Base-by-base conservation (phyloP, 2,797 vertebrate species). In the Acanthurus leucopareius region DNA sequence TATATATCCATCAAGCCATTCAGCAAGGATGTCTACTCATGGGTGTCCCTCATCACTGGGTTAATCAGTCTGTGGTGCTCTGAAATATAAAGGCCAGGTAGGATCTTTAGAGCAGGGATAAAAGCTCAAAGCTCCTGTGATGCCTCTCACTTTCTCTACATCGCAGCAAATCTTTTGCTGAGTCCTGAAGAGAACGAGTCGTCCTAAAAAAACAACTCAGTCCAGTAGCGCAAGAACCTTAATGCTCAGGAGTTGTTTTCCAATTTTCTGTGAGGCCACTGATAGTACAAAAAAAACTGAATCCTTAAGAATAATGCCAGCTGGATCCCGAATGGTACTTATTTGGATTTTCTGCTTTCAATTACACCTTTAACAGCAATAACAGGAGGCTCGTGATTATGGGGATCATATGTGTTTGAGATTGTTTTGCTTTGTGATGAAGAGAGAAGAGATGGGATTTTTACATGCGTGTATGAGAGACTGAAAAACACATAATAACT, bases 1-100 rank as follows among this genome's bases (percentile, higher is more conserved):
- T 93, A 83, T 78, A 88, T 78, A 88, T 91, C 90, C 89, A 91
- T 94, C 86, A 80, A 75, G 73, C 77, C 73, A 73, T 68, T 81
- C 63, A 32, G 70, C 45, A 60, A 76, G 61, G 81, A 82, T 86
- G 83, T 83, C 70, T 62, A 57, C 80, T 60, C 69, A 69, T 82
- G 69, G 80, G 71, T 85, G 82, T 90, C 86, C 80, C 86, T 86
- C 62, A n/a, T 73, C 77, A 70, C 75, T 73, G 67, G 44, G 48
- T 69, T 20, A 20, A 84, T 59, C 63, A 58, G 62, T 74, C 60
- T 17, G 2, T 32, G 25, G n/a, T 60, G 63, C 59, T 88, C 90
- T 86, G 75, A 56, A 82, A 51, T 60, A 58, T 35, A 54, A 58
- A 45, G 35, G 64, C 49, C 78, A 80, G 54, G 19, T 81, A 81